These are phyloP conservation scores for Actenoides lindsayi DNA, from an alignment of 2,113 vertebrate species.

Conservation along the genomic window DNA sequence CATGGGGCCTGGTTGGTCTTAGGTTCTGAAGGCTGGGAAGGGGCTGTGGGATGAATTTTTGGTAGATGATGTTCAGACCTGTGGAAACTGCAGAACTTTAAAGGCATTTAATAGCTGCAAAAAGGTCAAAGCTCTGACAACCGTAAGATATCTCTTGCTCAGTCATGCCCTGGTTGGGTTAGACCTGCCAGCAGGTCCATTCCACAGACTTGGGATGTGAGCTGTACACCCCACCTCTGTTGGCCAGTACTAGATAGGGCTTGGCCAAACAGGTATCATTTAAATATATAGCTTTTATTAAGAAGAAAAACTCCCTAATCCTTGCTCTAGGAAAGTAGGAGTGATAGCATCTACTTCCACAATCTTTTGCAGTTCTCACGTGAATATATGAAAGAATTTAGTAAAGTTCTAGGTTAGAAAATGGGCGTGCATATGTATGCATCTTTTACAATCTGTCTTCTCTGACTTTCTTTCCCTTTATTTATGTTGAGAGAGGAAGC, in stretches of 20 bases:
- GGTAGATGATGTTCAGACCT: neutral
- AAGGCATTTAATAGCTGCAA: neutral
- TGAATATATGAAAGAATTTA: constrained; percentile 51
- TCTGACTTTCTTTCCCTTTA: constrained; percentile 36
- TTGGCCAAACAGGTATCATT: neutral
- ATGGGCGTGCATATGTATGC: constrained; percentile 5
- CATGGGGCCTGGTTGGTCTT: neutral
- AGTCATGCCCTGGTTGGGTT: neutral
- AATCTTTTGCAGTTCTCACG: neutral
- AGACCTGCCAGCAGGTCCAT: neutral
- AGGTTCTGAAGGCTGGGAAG: neutral
- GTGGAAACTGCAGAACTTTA: neutral
- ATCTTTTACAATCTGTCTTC: constrained; percentile 34
- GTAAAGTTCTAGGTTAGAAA: constrained; percentile 31
- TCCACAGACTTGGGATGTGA: neutral
- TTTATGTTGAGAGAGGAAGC: constrained; percentile 28
- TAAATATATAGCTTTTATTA: neutral
- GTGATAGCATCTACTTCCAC: constrained; percentile 21
- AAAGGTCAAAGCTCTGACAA: neutral
- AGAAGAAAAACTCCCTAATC: constrained; percentile 2
- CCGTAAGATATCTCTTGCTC: accelerated
- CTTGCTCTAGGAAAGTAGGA: neutral
- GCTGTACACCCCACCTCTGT: neutral
- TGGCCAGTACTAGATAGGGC: neutral
- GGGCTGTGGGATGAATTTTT: neutral